Percentiles rank a stretch among this genome's conserved stretches.
phyloP scores from a whole-genome alignment of 2,113 vertebrate genomes.

The Sorex fumeus region DNA sequence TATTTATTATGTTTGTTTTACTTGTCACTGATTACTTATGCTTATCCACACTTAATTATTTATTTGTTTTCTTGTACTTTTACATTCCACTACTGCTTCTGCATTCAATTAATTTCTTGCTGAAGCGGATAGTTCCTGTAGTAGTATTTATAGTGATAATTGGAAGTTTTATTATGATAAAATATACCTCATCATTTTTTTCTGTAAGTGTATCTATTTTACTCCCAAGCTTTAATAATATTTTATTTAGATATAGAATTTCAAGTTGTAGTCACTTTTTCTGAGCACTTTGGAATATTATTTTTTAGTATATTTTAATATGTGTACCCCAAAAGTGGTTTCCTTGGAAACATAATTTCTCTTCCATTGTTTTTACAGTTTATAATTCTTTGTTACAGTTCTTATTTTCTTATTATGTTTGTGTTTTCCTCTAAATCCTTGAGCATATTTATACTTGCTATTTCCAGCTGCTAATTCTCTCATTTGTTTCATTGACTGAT shows the following conservation, averaged over 20 bases:
- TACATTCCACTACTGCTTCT: not conserved
- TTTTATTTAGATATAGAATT: not conserved
- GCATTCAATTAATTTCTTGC: constrained; percentile 3
- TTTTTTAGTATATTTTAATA: not conserved
- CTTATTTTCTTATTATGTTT: not conserved
- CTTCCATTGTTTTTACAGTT: not conserved
- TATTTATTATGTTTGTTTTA: not conserved
- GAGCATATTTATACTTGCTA: not conserved
- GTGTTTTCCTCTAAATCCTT: constrained; percentile 2
- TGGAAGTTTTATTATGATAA: not conserved
- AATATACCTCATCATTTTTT: not conserved
- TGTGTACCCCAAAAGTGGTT: not conserved
- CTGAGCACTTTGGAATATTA: not conserved
- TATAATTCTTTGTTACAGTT: not conserved
- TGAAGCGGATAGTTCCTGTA: not conserved
- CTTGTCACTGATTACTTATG: not conserved
- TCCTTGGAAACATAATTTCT: not conserved
- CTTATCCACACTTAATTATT: not conserved
- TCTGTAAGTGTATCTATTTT: not conserved
- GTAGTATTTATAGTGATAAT: not conserved
- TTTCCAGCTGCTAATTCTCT: too few relatives aligned
- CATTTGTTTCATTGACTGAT: not conserved
- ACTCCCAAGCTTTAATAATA: not conserved
- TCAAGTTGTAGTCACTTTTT: not conserved
- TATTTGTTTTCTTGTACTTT: not conserved